Base-by-base conservation (phyloP, 2,113 vertebrate species). In the Boleophthalmus pectinirostris region DNA sequence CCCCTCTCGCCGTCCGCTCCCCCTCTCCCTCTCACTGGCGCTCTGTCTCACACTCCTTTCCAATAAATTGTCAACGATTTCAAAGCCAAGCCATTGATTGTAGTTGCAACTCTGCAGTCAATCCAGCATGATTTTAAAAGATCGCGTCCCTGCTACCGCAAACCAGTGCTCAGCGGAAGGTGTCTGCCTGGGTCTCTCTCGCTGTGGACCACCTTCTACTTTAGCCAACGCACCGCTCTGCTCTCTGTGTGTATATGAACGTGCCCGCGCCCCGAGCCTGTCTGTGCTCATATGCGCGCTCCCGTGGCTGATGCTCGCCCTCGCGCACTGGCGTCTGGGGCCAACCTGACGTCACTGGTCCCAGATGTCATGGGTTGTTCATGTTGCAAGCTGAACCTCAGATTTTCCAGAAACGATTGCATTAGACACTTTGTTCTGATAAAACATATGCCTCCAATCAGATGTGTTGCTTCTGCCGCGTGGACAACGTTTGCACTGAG, bases 11-110 rank as follows among this genome's bases (percentile, higher is more conserved):
- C 18, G 72, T 79, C 69, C 84, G 72, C 85, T 54, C 79, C 68
- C 88, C 61, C 73, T 77, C 88, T 73, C 84, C 57, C 85, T 75
- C 87, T 85, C 89, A 29, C 92, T 89, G 87, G 88, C 87, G 70
- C 84, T 89, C 84, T 78, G 38, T 86, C 87, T 88, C 88, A 69
- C 82, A 75, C 88, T 89, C 87, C 88, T 91, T 91, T 83, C 90
- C 91, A 89, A 93, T 94, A 94, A 94, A 93, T 92, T 89, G 84
- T 90, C 74, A 93, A 94, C 91, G 93, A 93, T 92, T 92, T 94
- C 93, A 94, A 93, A 94, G 89, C 92, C 89, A 74, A 84, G 91
- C 93, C 93, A 95, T 94, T 92, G 94, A 95, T 93, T 90, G 87
- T 81, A 87, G 85, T 86, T 87, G 86, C 85, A 85, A 88, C 83